phyloP scores from a whole-genome alignment of 1,140 invertebrate species.

The Drosophila parabipectinata region DNA sequence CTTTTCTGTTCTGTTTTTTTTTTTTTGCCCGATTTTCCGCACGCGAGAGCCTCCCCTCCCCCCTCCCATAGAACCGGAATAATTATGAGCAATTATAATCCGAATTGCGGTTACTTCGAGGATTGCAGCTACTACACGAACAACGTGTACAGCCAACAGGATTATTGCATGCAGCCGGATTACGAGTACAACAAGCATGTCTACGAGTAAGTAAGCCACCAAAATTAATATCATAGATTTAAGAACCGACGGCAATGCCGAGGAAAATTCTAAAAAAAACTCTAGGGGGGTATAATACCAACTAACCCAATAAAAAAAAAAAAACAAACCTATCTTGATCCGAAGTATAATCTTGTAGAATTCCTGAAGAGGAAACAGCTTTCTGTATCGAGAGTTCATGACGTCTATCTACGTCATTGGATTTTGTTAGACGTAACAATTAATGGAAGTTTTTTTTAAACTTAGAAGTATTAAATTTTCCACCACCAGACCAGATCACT shows the following conservation, averaged over 20 bases:
- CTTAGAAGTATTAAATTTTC: slow-evolving; percentile 11
- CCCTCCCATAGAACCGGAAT: not conserved
- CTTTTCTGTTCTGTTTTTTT: not conserved
- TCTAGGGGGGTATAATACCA: too few relatives aligned
- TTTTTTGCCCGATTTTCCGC: slow-evolving; percentile 38
- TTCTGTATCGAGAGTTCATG: not conserved
- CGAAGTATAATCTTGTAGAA: not conserved
- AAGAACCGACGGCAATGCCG: not conserved
- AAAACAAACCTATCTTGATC: too few relatives aligned
- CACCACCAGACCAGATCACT: slow-evolving; percentile 19
- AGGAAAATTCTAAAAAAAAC: too few relatives aligned
- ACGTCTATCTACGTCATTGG: slow-evolving; percentile 1
- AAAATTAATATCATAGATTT: slow-evolving; percentile 2
- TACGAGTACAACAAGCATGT: slow-evolving; percentile 82
- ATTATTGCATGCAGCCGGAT: slow-evolving; percentile 83
- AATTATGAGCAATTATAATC: slow-evolving; percentile 84
- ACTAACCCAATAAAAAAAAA: too few relatives aligned
- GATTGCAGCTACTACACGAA: slow-evolving; percentile 79
- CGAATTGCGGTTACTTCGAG: slow-evolving; percentile 83
- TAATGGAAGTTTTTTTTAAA: not conserved
- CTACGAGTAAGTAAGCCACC: slow-evolving; percentile 76
- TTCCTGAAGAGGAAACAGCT: not conserved
- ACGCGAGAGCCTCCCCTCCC: slow-evolving; percentile 31
- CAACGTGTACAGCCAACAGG: slow-evolving; percentile 77
- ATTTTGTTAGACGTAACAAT: not conserved